phyloP scores from a whole-genome alignment of 2,113 vertebrate genomes.

The Ageneiosus marmoratus region DNA sequence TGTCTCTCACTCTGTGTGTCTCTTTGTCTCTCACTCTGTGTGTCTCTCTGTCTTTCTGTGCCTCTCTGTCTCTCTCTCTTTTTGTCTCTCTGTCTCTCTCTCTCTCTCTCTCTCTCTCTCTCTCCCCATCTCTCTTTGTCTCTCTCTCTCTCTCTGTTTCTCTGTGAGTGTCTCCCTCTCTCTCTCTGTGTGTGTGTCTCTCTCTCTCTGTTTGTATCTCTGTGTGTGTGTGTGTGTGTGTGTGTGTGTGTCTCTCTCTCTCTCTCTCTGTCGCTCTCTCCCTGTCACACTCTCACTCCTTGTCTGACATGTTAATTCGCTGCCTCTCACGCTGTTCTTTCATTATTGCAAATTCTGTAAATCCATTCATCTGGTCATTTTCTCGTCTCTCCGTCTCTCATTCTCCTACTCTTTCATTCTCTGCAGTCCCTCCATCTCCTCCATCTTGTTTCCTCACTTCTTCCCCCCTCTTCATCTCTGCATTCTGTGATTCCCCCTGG shows the following conservation, averaged over 20 bases:
- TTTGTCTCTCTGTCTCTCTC: background rate
- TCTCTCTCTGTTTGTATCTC: slow-evolving; percentile 1
- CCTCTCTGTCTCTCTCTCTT: slow-evolving; percentile 17
- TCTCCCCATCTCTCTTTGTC: background rate
- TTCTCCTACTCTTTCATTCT: slow-evolving; percentile 15
- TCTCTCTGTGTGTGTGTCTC: background rate
- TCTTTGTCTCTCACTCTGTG: slow-evolving; percentile 4
- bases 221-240: too few relatives aligned
- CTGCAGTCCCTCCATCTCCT: slow-evolving; percentile 17
- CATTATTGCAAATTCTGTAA: slow-evolving; percentile 52
- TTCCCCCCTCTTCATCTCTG: slow-evolving; percentile 52
- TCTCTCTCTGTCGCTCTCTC: background rate
- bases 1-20: background rate
- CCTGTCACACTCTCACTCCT: slow-evolving; percentile 6
- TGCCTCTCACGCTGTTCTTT: slow-evolving; percentile 5
- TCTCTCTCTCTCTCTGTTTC: slow-evolving; percentile 12
- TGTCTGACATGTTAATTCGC: slow-evolving; percentile 43
- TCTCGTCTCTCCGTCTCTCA: slow-evolving; percentile 28
- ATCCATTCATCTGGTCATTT: slow-evolving; percentile 49
- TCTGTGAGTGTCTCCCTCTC: too few relatives aligned
- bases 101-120: slow-evolving; percentile 12
- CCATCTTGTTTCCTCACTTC: slow-evolving; percentile 48
- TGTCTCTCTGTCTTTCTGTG: background rate
- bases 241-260: background rate
- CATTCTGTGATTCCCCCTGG: slow-evolving; percentile 23